Conservation (phyloP, 2,888 invertebrate genomes). For the Drosophila picticornis region DNA sequence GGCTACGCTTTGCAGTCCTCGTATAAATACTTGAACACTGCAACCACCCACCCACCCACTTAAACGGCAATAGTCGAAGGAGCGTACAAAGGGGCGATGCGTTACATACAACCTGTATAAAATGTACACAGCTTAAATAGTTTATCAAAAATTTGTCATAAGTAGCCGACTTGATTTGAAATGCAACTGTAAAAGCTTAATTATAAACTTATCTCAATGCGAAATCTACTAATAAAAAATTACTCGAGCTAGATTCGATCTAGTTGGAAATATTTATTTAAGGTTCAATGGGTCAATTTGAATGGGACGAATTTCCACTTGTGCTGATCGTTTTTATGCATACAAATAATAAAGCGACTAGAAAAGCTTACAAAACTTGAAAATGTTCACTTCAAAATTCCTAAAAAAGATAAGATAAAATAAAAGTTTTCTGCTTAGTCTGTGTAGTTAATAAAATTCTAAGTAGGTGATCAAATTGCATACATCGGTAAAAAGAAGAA, state of each 20-base stretch:
- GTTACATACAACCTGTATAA: conserved; percentile 42
- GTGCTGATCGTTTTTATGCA: too few relatives aligned
- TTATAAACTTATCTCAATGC: neutral
- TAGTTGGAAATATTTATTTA: neutral
- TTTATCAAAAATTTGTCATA: conserved; percentile 64
- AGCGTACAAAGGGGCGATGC: neutral
- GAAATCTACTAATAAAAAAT: neutral
- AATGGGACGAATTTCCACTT: neutral
- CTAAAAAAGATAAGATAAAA: neutral
- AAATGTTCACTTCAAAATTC: neutral
- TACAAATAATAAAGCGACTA: neutral
- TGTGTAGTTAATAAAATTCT: neutral
- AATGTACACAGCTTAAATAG: conserved; percentile 63
- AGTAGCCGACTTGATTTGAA: conserved; percentile 59
- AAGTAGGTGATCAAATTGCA: neutral
- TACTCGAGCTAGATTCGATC: neutral
- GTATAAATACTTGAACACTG: conserved; percentile 71
- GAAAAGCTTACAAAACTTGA: neutral
- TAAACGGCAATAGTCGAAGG: conserved; percentile 16
- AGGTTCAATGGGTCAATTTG: neutral
- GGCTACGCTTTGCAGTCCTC: conserved; percentile 69
- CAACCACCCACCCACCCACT: conserved; percentile 25
- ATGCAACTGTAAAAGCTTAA: conserved; percentile 32
- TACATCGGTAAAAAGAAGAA: neutral
- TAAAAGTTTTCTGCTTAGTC: neutral